Evolutionary conservation across 2,797 vertebrate genomes (phyloP).

Genomic region (Oreonectes daqikongensis): DNA sequence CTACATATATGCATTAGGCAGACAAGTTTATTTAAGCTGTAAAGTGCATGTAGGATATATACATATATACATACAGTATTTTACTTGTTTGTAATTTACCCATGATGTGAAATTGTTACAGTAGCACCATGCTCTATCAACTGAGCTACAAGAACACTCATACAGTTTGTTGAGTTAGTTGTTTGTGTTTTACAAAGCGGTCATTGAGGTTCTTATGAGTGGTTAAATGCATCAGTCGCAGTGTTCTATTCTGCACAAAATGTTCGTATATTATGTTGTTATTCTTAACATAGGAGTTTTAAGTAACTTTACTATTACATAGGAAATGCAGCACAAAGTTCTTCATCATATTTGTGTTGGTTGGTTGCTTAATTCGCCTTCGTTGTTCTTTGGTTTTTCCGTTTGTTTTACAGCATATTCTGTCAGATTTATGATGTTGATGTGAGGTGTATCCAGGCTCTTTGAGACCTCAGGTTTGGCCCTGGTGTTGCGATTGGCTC

Average conservation of each 20-base stretch:
- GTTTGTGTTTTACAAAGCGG: not conserved
- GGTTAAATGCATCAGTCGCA: not conserved
- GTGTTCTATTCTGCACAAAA: not conserved
- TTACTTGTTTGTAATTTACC: not conserved
- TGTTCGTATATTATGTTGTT: not conserved
- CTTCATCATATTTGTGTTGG: not conserved
- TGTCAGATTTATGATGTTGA: slow-evolving; percentile 8
- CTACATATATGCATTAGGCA: no score
- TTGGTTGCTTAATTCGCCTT: not conserved
- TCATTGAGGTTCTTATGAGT: not conserved
- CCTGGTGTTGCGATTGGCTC: slow-evolving; percentile 35
- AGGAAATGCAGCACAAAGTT: not conserved
- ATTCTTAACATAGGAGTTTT: not conserved
- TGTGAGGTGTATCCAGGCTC: slow-evolving; percentile 17
- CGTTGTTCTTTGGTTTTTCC: not conserved
- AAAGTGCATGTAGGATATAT: not conserved
- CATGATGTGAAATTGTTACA: not conserved
- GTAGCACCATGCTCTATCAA: not conserved
- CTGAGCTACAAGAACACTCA: not conserved
- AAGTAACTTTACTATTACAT: not conserved
- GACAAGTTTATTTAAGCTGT: no score
- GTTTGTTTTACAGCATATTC: not conserved
- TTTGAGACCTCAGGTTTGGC: slow-evolving; percentile 28
- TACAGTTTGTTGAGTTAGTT: not conserved
- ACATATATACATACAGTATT: not conserved